Evolutionary conservation across 2,113 vertebrate species (phyloP).

Genomic region (Catharus minimus): DNA sequence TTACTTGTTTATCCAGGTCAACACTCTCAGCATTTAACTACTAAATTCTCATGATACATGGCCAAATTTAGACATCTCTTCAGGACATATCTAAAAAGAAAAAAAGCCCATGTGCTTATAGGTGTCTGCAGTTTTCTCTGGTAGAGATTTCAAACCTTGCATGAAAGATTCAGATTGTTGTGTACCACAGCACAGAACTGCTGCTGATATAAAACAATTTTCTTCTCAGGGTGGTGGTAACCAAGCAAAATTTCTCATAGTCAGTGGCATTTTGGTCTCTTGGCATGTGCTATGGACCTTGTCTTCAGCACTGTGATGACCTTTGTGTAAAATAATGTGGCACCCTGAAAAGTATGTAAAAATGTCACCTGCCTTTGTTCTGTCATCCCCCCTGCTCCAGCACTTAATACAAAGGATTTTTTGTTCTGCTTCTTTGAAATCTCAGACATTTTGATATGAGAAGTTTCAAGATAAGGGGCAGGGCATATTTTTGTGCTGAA

Average conservation of each 20-base stretch:
- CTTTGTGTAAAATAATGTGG: not conserved
- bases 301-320: not conserved
- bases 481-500: not conserved
- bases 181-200: not conserved
- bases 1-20: not conserved
- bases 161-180: not conserved
- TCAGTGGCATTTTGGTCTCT: not conserved
- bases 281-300: not conserved
- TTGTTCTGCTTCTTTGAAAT: not conserved
- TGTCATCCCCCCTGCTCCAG: not conserved
- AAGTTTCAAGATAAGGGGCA: not conserved
- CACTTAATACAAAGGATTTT: not conserved
- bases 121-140: not conserved
- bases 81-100: not conserved
- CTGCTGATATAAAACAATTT: not conserved
- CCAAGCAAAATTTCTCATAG: not conserved
- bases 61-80: not conserved
- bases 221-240: not conserved
- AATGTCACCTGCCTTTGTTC: not conserved
- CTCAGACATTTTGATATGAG: not conserved
- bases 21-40: not conserved
- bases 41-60: fast-evolving
- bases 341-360: not conserved
- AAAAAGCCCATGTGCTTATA: not conserved
- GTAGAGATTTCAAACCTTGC: not conserved